Conservation (phyloP, 2,797 vertebrate species). For the Galaxias olidus region DNA sequence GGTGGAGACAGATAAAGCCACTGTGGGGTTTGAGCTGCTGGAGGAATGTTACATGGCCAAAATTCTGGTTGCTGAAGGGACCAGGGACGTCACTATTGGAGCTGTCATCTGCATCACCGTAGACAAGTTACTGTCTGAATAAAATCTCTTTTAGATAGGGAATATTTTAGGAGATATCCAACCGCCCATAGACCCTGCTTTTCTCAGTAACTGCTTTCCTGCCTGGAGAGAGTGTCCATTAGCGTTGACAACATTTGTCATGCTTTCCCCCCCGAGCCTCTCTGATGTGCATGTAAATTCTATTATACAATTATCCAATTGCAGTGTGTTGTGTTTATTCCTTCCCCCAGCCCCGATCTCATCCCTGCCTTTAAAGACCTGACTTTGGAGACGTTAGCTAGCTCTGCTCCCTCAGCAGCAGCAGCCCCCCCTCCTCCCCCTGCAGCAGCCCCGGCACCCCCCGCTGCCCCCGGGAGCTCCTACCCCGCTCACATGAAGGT, state of each 20-base stretch:
- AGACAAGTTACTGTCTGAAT: constrained; percentile 79
- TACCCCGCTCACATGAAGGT: constrained; percentile 93
- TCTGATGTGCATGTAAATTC: constrained; percentile 1
- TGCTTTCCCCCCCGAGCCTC: no score
- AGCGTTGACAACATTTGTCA: no score
- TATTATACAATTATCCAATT: background rate
- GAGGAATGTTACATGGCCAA: constrained; percentile 97
- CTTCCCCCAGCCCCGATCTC: constrained; percentile 78
- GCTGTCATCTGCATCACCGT: constrained; percentile 95
- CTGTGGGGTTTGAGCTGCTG: constrained; percentile 93
- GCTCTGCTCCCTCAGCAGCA: constrained; percentile 65
- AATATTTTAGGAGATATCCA: no score
- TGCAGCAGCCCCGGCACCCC: constrained; percentile 45
- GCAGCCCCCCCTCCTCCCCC: constrained; percentile 58
- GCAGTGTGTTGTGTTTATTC: constrained; percentile 1
- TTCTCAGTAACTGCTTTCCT: no score
- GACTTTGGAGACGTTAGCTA: constrained; percentile 78
- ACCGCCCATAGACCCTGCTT: no score
- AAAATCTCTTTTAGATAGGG: no score
- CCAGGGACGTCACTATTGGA: constrained; percentile 90
- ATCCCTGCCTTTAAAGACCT: constrained; percentile 89
- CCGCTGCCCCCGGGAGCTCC: constrained; percentile 86
- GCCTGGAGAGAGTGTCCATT: no score
- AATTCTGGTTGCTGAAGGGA: constrained; percentile 93
- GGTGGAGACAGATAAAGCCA: constrained; percentile 99